A percentile compares a stretch with the other conserved stretches of the same genome.
Evolutionary conservation across 2,888 invertebrate genomes (phyloP).

Genomic region (Agrochola macilenta): DNA sequence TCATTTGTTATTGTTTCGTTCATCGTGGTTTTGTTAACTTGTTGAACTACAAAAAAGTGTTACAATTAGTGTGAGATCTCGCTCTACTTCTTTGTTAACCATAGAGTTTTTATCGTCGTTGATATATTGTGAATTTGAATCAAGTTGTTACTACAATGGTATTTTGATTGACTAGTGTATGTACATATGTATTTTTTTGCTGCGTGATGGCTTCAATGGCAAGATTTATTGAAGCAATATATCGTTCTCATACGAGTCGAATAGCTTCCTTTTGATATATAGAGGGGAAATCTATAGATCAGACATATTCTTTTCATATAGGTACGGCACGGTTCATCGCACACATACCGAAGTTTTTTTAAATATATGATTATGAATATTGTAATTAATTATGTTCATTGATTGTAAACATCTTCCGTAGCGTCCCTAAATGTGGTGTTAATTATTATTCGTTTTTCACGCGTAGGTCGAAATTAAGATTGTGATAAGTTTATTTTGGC

Average conservation of each 20-base stretch:
- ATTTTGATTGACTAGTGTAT: constrained; percentile 58
- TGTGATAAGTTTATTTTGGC: constrained; percentile 87
- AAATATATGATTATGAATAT: constrained; percentile 14
- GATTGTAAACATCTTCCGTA: constrained; percentile 38
- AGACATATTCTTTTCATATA: constrained; percentile 32
- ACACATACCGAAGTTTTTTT: constrained; percentile 15
- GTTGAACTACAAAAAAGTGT: constrained; percentile 53
- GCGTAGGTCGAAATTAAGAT: constrained; percentile 86
- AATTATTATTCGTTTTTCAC: constrained; percentile 77
- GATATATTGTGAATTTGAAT: constrained; percentile 47
- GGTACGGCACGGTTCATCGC: constrained; percentile 17
- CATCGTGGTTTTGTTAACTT: constrained; percentile 59
- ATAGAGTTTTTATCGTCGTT: constrained; percentile 39
- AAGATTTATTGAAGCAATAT: constrained; percentile 53
- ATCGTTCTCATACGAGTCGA: constrained; percentile 40
- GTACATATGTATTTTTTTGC: constrained; percentile 40
- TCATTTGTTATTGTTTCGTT: constrained; percentile 71
- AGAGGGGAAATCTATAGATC: constrained; percentile 37
- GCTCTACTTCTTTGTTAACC: constrained; percentile 45
- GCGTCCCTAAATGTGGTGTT: constrained; percentile 56
- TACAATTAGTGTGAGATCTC: constrained; percentile 58
- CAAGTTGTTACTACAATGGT: constrained; percentile 50
- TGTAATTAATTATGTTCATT: constrained; percentile 37
- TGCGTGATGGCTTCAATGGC: constrained; percentile 35
- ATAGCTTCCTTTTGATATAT: constrained; percentile 51